Evolutionary conservation across 2,113 vertebrate genomes (phyloP).

Genomic region (Gavialis gangeticus): DNA sequence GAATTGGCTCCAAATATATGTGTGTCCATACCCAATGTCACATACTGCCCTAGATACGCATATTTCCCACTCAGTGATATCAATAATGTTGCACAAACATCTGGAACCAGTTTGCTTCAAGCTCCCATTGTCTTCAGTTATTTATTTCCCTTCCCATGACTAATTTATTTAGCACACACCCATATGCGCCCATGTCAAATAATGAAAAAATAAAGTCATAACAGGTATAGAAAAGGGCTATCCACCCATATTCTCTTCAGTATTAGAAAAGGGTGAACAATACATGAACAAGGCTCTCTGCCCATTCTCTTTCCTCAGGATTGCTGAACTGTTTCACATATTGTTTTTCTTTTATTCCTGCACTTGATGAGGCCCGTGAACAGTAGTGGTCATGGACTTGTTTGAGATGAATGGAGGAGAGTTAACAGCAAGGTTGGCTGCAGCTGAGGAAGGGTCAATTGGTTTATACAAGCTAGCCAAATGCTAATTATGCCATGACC

Average conservation of each 20-base stretch:
- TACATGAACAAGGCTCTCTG: accelerated
- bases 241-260: neutral
- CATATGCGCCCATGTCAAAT: accelerated
- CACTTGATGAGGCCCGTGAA: neutral
- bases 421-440: accelerated
- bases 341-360: neutral
- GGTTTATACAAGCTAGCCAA: neutral
- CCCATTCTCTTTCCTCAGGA: neutral
- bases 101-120: neutral
- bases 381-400: accelerated
- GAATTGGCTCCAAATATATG: too few species aligned
- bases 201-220: neutral
- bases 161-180: neutral
- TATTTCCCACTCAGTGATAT: neutral
- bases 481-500: neutral
- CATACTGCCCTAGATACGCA: neutral
- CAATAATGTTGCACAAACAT: accelerated
- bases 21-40: too few species aligned
- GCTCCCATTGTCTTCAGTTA: neutral
- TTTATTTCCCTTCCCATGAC: neutral
- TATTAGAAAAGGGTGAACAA: accelerated
- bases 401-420: neutral
- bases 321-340: accelerated
- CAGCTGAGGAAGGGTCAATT: neutral
- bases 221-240: neutral